Evolutionary conservation across 2,888 invertebrate genomes (phyloP), one percentile per base, ranked within the genome.

Genomic region (Eupithecia tripunctaria): DNA sequence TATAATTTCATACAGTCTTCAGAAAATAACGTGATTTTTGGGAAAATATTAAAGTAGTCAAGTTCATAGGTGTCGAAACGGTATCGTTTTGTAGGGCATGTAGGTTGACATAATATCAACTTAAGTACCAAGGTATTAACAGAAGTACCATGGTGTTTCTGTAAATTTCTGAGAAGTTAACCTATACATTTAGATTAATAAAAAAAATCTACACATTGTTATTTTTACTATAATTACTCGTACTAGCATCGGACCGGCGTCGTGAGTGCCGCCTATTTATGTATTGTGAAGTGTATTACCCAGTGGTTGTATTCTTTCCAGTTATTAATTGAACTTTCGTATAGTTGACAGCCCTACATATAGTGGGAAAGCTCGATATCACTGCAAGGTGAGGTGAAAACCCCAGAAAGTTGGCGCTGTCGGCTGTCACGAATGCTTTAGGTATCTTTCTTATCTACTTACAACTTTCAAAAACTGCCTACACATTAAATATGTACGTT

Each of bases 291-390:
- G 15, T 59, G 27, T 10, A 25, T 6, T 2, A 18, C 2, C 5
- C 15, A 60, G 15, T 1, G 1, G 3, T 25, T 25, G 59, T 59
- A 15, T 15, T n/a, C n/a, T n/a, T 4, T 8, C 21, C 5, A 70
- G 59, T 36, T 18, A 41, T 18, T n/a, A 60, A 73, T 69, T 71
- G 68, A 32, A 67, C 21, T 59, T 67, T 56, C 41, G 7, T 78
- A 73, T 70, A 85, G 76, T 82, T 82, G 85, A 84, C 86, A 84
- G 82, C 85, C 81, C 77, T 81, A 80, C 78, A 79, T 81, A 80
- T 79, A 81, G 86, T 84, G 87, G 88, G 92, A 93, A 93, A 93
- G 93, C 92, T 92, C 85, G 83, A 85, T 86, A 86, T 84, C 82
- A 78, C 84, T 79, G 80, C 86, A 84, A 81, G 85, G 90, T 87